Evolutionary conservation across 2,113 vertebrate species (phyloP), one percentile per base, ranked within the genome.

Genomic region (Onychostruthus taczanowskii): DNA sequence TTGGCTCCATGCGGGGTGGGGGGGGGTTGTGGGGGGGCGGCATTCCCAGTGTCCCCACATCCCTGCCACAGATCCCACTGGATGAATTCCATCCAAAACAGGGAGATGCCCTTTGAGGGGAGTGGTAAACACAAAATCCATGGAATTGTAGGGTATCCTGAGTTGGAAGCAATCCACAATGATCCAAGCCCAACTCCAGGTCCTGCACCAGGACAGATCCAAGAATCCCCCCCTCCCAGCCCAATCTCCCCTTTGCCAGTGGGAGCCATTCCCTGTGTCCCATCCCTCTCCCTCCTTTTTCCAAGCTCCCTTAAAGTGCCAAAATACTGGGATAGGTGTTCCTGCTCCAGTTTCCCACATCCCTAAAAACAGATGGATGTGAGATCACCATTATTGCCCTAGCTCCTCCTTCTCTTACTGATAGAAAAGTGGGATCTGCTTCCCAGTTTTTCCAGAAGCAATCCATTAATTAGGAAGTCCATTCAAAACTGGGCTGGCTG

Each of bases 91-190:
- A 26, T 18, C 61, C 47, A 11, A 92, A 16, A 12, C 33, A 9
- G 1, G 11, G 39, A 83, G 37, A 53, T 24, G 44, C 0, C 22
- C 55, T 39, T 14, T 28, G 16, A 31, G 58, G 28, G 22, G 30
- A 85, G 68, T 2, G 31, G 6, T 6, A 24, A 80, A 39, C 8
- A 33, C 17, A 39, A 80, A 77, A 50, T 46, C 53, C 68, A 6
- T 22, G 59, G 50, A 73, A 43, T 16, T 37, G 1, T 1, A 6
- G 59, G 18, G 30, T 27, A 35, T 27, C 58, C 58, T 1, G 9
- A 27, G 35, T 0, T 14, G 5, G 67, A 13, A 43, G 26, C 0
- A 0, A 43, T 3, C 11, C 35, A 23, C 11, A 9, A n/a, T 9
- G 30, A 35, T 63, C n/a, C 13, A 26, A 72, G 7, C 14, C 50